Evolutionary conservation across 1,140 invertebrate species (phyloP), one percentile per base, ranked within the genome.

Genomic region (Drosophila athabasca): DNA sequence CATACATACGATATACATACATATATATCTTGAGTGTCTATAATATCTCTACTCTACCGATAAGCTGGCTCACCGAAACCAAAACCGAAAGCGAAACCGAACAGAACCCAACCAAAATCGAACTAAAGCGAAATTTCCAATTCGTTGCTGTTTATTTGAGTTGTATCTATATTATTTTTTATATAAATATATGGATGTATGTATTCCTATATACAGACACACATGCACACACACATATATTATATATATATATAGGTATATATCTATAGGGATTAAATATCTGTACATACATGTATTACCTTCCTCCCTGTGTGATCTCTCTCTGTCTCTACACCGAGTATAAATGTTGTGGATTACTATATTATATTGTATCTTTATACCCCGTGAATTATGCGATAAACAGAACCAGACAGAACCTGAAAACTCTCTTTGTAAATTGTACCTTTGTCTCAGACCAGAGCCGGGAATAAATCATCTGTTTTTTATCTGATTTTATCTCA

Each of bases 331-430:
- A 76, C 70, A 75, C 73, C 50, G 71, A 76, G 73, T 54, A 67
- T 76, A 76, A 75, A 76, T 76, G 73, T 76, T 75, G 73, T 76
- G 71, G 55, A 75, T 72, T 73, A 73, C 55, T 73, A 31, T 5
- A 11, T 22, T 53, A 53, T 41, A 46, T 45, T 48, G 50, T 62
- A 62, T 39, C 35, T 39, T 13, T 39, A 39, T 39, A 39, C 35
- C 11, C 11, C 35, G 31, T 8, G 9, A 31, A 9, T 31, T 9
- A 31, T 31, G 31, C 31, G 31, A 31, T 31, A 31, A 39, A 31
- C 29, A 8, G 6, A 31, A 31, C 29, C 7, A 31, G 29, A 7
- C 11, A 39, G 11, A 39, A 39, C 35, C 35, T 5, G 35, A 39
- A 3, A 13, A 39, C 35, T 4, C 49, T 62, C 71, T 76, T 67